phyloP scores from a whole-genome alignment of 2,113 vertebrate genomes.

The Bucco capensis region DNA sequence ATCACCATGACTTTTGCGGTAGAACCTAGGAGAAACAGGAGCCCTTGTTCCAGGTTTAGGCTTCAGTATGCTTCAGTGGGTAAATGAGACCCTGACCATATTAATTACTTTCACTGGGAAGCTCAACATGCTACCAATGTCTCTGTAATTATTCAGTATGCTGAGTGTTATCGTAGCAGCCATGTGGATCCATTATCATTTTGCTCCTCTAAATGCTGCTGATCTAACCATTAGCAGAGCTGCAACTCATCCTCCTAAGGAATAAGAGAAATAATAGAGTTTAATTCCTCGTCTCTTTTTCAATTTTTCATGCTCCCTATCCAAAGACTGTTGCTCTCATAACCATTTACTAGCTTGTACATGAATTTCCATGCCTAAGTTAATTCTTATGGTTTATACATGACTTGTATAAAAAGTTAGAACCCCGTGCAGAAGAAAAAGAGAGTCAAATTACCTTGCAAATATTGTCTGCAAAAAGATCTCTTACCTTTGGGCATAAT shows the following conservation, averaged over 20 bases:
- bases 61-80: slow-evolving; percentile 5
- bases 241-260: slow-evolving; percentile 21
- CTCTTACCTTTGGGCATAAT: not conserved
- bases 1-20: not conserved
- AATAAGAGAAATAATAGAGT: slow-evolving; percentile 48
- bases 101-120: slow-evolving; percentile 51
- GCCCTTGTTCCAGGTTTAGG: not conserved
- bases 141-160: slow-evolving; percentile 58
- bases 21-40: not conserved
- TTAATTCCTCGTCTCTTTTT: slow-evolving; percentile 27
- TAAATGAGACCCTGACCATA: slow-evolving; percentile 40
- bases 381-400: not conserved
- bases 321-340: not conserved
- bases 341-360: not conserved
- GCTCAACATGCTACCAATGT: slow-evolving; percentile 36
- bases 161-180: slow-evolving; percentile 54
- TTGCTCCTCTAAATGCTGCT: slow-evolving; percentile 44
- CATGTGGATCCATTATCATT: slow-evolving; percentile 57
- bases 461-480: not conserved
- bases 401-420: not conserved
- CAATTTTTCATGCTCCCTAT: slow-evolving; percentile 31
- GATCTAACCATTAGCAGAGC: slow-evolving; percentile 44
- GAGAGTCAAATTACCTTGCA: not conserved
- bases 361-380: not conserved
- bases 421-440: not conserved